Base-by-base conservation (phyloP, 2,113 vertebrate genomes). In the Tetrax tetrax region DNA sequence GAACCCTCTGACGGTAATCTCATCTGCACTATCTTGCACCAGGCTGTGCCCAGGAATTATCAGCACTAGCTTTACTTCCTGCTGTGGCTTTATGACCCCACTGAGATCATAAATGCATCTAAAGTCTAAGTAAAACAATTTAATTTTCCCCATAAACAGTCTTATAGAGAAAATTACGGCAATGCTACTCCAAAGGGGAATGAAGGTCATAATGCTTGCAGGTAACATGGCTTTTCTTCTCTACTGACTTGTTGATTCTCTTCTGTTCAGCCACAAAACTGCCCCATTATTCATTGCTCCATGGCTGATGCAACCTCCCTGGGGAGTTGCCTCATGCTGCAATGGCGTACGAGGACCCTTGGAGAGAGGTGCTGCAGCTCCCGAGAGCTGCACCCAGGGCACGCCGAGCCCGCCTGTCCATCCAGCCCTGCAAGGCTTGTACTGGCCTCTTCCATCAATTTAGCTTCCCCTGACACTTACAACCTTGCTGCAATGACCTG, bases 81-180 rank as follows among this genome's bases (percentile, higher is more conserved):
- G 60, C 56, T 93, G 51, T 14, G 64, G 51, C 64, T 96, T 92
- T 90, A 88, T 92, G 51, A 89, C 41, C 59, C 59, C 35, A 7
- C 33, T 25, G 68, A 80, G 59, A 86, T 68, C 14, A 18, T 88
- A 93, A 96, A 96, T 24, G 3, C 28, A 84, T 93, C 80, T 90
- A 20, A 90, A 90, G 82, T 35, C 41, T 54, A 64, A 94, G 29
- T 48, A 87, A 85, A 90, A 6, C 70, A 59, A 68, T 57, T 74
- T 47, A 0, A 92, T 88, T 93, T 89, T 69, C n/a, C 35, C 66
- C 71, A 80, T 80, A 94, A 93, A 76, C 2, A 3, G 45, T 9
- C 66, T 72, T 59, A 43, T 21, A 45, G 91, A 87, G 81, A 43
- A 78, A 74, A 60, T 13, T 16, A 68, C 28, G 38, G 77, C 69